Evolutionary conservation across 1,140 invertebrate genomes (phyloP), one percentile per base, ranked within the genome.

Genomic region (Cardiocondyla obscurior): DNA sequence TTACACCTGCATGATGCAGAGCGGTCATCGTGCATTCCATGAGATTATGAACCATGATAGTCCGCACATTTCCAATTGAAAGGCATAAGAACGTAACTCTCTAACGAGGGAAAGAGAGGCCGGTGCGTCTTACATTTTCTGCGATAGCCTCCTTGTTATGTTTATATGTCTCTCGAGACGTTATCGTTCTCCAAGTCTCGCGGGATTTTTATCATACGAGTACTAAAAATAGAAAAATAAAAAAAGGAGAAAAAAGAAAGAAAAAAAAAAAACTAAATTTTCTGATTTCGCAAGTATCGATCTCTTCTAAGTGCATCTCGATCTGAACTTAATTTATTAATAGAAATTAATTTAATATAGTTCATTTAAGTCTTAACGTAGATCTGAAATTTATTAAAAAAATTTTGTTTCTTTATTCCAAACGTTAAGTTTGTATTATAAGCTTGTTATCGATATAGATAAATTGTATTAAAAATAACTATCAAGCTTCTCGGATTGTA

Each of bases 21-120:
- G 12, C 28, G 39, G 28, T 42, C 36, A 44, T 22, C n/a, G 57
- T 64, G 72, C 72, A 76, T 76, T 76, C 72, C 57, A 74, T 58
- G 28, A 39, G 25, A 74, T 30, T 55, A 12, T 62, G 55, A 33
- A 76, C 57, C 57, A 33, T 42, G 72, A 76, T 64, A 62, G 57
- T 44, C 70, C 16, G 70, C 72, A 46, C 28, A 49, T 46, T 76
- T 76, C 33, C 57, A 76, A 76, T 64, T 64, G 72, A 64, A 46
- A 76, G 39, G 22, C 39, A 6, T 19, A 36, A 64, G 72, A 76
- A 46, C 7, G 39, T 44, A 14, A 12, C 33, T 62, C 14, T 28
- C 36, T 57, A 39, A 55, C 19, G 39, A 10, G 3, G n/a, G 28
- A 57, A 30, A 19, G 53, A 74, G n/a, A 60, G 46, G 39, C 64